Conservation (phyloP, 2,888 invertebrate genomes). For the Leucophora obtusa region DNA sequence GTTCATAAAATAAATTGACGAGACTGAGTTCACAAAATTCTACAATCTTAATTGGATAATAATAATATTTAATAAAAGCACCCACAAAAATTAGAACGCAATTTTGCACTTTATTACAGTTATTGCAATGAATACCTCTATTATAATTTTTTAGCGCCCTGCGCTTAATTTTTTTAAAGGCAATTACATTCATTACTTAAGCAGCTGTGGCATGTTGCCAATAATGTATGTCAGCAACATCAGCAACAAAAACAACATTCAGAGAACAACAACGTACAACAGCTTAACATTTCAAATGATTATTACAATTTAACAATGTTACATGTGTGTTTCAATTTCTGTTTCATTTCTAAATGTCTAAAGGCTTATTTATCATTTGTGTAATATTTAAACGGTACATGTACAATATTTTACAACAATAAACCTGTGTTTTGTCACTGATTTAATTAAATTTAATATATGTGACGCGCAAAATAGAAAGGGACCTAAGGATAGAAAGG, state of each 20-base stretch:
- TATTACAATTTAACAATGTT: neutral
- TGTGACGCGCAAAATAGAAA: too few species aligned
- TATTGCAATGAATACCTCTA: neutral
- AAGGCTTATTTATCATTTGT: neutral
- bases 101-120: neutral
- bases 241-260: slow-evolving; percentile 24
- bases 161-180: slow-evolving; percentile 48
- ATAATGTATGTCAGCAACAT: slow-evolving; percentile 58
- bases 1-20: too few species aligned
- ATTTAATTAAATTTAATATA: slow-evolving; percentile 23
- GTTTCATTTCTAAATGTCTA: too few species aligned
- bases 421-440: slow-evolving; percentile 14
- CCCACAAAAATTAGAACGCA: too few species aligned
- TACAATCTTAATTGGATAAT: too few species aligned
- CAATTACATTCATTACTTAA: slow-evolving; percentile 48
- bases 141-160: slow-evolving; percentile 52
- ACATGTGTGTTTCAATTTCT: neutral
- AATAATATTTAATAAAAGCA: too few species aligned
- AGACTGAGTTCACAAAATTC: too few species aligned
- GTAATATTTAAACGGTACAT: neutral
- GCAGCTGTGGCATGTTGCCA: slow-evolving; percentile 63
- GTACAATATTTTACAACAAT: slow-evolving; percentile 6
- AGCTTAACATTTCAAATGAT: slow-evolving; percentile 26
- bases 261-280: slow-evolving; percentile 10
- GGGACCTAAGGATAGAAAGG: too few species aligned